Percentiles rank a stretch among this genome's conserved stretches.
phyloP scores from a whole-genome alignment of 2,113 vertebrate genomes.

The Oncorhynchus kisutch region DNA sequence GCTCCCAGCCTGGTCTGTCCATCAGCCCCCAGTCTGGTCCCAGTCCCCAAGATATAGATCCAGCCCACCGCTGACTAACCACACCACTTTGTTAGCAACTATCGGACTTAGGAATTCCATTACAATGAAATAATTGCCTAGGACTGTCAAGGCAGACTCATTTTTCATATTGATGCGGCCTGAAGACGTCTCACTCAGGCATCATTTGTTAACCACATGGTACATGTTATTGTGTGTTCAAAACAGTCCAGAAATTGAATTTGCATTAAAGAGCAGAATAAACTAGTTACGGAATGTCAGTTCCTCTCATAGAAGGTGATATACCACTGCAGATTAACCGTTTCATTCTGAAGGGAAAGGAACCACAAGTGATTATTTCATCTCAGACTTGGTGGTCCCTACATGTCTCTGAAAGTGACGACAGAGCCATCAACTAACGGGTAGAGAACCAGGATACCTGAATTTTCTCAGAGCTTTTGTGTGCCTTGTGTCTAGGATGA shows the following conservation, averaged over 20 bases:
- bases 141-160: not conserved
- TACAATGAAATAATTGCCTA: conserved; percentile 55
- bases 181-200: conserved; percentile 25
- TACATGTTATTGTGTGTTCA: conserved; percentile 42
- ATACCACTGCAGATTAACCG: conserved; percentile 43
- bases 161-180: conserved; percentile 47
- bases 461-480: too few relatives aligned
- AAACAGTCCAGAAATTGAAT: conserved; percentile 51
- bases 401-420: conserved; percentile 20
- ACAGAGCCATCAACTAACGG: too few relatives aligned
- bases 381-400: conserved; percentile 4
- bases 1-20: too few relatives aligned
- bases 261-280: conserved; percentile 59
- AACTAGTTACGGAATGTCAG: conserved; percentile 58
- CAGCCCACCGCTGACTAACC: conserved; percentile 29
- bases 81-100: conserved; percentile 44
- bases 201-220: conserved; percentile 55
- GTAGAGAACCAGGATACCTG: too few relatives aligned
- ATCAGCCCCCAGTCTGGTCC: not conserved
- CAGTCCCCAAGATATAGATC: conserved; percentile 24
- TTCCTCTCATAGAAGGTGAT: conserved; percentile 44
- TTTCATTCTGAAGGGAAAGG: conserved; percentile 49
- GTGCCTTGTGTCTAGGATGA: too few relatives aligned
- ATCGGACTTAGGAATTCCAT: conserved; percentile 48
- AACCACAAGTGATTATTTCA: conserved; percentile 48